Conservation (phyloP, 1,140 invertebrate genomes). For the Drosophila arizonae region DNA sequence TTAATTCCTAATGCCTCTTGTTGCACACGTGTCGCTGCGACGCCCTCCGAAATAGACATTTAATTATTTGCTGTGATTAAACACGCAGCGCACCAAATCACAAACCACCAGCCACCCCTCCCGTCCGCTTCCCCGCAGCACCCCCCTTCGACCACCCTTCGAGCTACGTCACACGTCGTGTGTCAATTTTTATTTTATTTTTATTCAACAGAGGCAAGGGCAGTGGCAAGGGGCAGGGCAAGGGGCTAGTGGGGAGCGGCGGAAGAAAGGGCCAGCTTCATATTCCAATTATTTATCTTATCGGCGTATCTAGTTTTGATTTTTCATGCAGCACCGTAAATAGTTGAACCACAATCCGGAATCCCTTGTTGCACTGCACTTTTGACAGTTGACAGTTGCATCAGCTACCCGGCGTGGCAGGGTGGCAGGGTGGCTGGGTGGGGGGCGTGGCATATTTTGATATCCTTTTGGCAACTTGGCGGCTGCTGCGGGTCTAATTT, state of each 20-base stretch:
- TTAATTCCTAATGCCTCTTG: constrained; percentile 82
- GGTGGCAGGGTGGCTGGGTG: background rate
- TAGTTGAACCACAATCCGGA: constrained; percentile 25
- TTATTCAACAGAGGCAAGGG: background rate
- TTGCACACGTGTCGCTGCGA: constrained; percentile 77
- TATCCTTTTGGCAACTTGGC: constrained; percentile 34
- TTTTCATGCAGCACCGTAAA: constrained; percentile 38
- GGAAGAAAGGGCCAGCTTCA: constrained; percentile 55
- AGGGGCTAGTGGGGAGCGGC: background rate
- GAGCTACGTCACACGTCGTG: constrained; percentile 30
- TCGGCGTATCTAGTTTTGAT: constrained; percentile 65
- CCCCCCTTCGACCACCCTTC: background rate
- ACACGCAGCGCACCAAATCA: constrained; percentile 45
- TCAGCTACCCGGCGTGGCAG: background rate
- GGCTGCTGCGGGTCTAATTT: constrained; percentile 36
- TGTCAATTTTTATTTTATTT: constrained; percentile 28
- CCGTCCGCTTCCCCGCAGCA: background rate
- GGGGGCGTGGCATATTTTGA: background rate
- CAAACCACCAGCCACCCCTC: background rate
- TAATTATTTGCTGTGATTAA: constrained; percentile 82
- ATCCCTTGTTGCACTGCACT: constrained; percentile 30
- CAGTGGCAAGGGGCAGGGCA: background rate
- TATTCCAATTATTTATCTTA: constrained; percentile 81
- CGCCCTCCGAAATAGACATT: constrained; percentile 80
- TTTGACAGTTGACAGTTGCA: constrained; percentile 72